Percentiles rank a stretch among this genome's conserved stretches.
phyloP scores from a whole-genome alignment of 2,113 vertebrate genomes.

The Cacatua alba region DNA sequence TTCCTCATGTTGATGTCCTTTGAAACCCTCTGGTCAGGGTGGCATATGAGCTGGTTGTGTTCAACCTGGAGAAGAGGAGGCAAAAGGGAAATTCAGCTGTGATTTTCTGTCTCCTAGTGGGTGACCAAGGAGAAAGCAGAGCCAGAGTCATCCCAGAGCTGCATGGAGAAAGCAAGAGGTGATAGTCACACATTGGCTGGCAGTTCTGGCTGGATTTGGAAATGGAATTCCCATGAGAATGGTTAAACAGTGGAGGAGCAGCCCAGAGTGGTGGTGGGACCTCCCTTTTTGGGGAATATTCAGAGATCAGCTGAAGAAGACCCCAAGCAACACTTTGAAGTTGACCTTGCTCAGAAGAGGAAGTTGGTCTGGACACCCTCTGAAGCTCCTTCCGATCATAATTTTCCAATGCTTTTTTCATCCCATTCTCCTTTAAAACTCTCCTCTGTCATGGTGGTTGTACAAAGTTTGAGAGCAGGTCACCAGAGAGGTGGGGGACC shows the following conservation, averaged over 20 bases:
- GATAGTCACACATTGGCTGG: too few species aligned
- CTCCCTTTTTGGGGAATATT: not conserved
- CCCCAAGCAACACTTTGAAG: not conserved
- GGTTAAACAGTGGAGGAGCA: not conserved
- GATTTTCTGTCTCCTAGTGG: not conserved
- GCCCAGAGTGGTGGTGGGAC: not conserved
- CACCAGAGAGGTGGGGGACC: not conserved
- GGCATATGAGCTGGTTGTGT: not conserved
- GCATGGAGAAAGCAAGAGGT: not conserved
- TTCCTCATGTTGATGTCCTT: not conserved
- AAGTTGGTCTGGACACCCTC: not conserved
- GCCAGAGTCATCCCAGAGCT: not conserved
- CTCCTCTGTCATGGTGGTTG: accelerated
- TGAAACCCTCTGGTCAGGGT: too few species aligned
- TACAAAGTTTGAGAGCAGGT: not conserved
- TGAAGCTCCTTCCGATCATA: not conserved
- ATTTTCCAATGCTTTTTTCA: not conserved
- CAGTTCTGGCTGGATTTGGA: not conserved
- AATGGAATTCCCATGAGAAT: not conserved
- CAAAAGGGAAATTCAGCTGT: not conserved
- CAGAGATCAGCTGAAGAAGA: not conserved
- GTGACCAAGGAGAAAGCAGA: not conserved
- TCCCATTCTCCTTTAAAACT: not conserved
- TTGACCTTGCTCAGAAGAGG: not conserved
- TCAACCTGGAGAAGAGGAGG: not conserved